Conservation (phyloP, 2,113 vertebrate species). For the Chaenogobius annularis region DNA sequence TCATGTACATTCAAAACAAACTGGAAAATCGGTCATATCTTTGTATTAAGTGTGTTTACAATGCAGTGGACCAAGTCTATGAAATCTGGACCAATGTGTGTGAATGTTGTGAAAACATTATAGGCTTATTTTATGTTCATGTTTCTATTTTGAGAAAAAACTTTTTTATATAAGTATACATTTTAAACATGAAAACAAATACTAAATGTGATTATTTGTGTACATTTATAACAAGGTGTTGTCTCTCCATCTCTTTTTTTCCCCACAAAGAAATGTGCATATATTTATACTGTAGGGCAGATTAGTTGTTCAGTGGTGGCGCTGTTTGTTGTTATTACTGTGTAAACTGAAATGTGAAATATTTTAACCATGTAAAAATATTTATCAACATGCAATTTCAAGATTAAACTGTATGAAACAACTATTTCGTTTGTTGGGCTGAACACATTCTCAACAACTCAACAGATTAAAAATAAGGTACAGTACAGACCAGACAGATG, state of each 20-base stretch:
- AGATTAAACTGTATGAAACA: background rate
- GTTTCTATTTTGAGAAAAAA: conserved; percentile 32
- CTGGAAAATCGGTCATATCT: background rate
- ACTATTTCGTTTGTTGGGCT: background rate
- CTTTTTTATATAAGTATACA: conserved; percentile 23
- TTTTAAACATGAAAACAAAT: background rate
- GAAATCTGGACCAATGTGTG: conserved; percentile 12
- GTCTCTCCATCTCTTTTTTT: background rate
- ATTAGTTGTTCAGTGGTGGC: background rate
- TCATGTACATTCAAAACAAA: conserved; percentile 44
- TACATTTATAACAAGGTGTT: background rate
- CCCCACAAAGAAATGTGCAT: background rate
- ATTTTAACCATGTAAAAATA: conserved; percentile 5
- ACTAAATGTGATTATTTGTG: background rate
- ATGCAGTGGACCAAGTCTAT: conserved; percentile 2
- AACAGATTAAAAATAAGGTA: too few relatives aligned
- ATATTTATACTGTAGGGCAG: background rate
- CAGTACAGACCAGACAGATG: too few relatives aligned
- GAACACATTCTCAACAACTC: background rate
- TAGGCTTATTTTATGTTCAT: conserved; percentile 14
- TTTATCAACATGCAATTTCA: conserved; percentile 2
- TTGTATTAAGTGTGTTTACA: conserved; percentile 19
- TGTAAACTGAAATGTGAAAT: background rate
- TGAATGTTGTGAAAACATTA: conserved; percentile 17
- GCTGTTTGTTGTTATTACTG: background rate